phyloP scores from a whole-genome alignment of 2,797 vertebrate species.

The Xiphorhynchus erythropygius region DNA sequence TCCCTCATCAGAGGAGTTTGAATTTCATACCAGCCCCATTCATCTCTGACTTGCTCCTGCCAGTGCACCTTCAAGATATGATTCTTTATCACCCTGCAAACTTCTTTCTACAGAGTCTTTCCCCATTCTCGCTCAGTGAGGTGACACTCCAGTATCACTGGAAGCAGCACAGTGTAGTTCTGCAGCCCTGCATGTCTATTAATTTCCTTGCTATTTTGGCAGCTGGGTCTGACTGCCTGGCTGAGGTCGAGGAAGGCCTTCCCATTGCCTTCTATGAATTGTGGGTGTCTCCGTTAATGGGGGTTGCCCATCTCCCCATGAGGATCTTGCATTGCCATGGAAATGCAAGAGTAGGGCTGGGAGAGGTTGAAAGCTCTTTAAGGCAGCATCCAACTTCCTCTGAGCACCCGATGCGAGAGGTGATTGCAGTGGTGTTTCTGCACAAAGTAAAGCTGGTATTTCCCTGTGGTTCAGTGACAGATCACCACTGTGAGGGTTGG shows the following conservation, averaged over 20 bases:
- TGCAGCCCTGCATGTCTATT: neutral
- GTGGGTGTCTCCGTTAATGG: neutral
- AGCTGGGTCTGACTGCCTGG: neutral
- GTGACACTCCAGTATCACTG: neutral
- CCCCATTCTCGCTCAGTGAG: fast-evolving
- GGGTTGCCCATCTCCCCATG: neutral
- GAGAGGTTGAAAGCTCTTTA: neutral
- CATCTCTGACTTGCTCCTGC: neutral
- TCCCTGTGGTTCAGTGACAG: neutral
- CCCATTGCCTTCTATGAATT: fast-evolving
- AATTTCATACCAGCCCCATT: neutral
- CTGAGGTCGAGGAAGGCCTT: neutral
- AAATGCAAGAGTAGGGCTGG: neutral
- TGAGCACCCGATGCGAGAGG: neutral
- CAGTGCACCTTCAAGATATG: neutral
- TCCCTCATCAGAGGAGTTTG: neutral
- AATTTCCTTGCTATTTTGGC: neutral
- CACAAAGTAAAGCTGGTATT: neutral
- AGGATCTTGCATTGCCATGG: neutral
- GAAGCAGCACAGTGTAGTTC: neutral
- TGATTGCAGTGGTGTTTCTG: fast-evolving
- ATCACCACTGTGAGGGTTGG: neutral
- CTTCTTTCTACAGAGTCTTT: neutral
- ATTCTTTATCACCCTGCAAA: neutral
- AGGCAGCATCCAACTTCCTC: neutral